A percentile compares a stretch with the other conserved stretches of the same genome.
Evolutionary conservation across 1,140 invertebrate species (phyloP).

Genomic region (Drosophila arawakana): DNA sequence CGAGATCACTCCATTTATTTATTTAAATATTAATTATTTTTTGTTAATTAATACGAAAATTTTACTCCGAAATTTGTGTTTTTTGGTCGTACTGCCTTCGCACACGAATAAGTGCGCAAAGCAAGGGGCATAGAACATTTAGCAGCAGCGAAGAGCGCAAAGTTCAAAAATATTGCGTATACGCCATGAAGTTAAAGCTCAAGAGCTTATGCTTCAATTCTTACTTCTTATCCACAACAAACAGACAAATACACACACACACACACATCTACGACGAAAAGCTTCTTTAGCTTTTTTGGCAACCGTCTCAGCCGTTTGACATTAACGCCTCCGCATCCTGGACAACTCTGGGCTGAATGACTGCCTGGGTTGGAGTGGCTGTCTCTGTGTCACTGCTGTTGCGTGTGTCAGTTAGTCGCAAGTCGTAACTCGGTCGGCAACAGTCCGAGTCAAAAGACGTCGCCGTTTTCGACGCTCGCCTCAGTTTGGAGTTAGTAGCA

Average conservation of each 20-base stretch:
- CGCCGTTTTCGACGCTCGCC: conserved; percentile 46
- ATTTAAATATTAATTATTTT: not conserved
- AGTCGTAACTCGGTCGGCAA: conserved; percentile 65
- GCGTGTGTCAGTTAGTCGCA: conserved; percentile 3
- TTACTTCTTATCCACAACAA: conserved; percentile 13
- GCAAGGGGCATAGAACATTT: not conserved
- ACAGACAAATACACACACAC: not conserved
- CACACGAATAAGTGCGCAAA: not conserved
- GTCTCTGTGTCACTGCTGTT: conserved; percentile 15
- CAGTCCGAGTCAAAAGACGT: conserved; percentile 75
- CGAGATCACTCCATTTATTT: no score
- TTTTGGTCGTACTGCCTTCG: not conserved
- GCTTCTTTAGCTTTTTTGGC: conserved; percentile 19
- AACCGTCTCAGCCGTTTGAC: conserved; percentile 35
- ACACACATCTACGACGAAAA: conserved; percentile 1
- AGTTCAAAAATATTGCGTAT: conserved; percentile 49
- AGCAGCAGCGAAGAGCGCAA: conserved; percentile 12
- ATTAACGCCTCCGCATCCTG: conserved; percentile 46
- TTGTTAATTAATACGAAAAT: not conserved
- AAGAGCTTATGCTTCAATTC: conserved; percentile 34
- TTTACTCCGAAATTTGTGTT: not conserved
- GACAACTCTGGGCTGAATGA: conserved; percentile 14
- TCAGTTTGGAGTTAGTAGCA: conserved; percentile 34
- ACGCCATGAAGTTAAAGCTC: conserved; percentile 41
- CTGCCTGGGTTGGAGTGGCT: conserved; percentile 21